These are phyloP conservation scores for Heterocephalus glaber DNA, from an alignment of 2,113 vertebrate genomes.

Conservation along the genomic window DNA sequence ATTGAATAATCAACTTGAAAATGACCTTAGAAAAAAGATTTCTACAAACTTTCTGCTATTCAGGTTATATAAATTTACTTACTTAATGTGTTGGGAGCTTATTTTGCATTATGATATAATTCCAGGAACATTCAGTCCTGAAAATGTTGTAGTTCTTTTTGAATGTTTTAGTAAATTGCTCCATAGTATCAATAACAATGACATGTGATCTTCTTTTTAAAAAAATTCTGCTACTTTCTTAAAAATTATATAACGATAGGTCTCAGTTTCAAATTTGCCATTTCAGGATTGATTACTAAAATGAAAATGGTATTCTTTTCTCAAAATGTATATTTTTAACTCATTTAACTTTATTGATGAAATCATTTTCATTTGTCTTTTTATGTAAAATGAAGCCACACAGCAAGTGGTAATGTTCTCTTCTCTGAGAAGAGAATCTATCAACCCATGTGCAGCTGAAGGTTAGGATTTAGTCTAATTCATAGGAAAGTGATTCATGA, in stretches of 20 bases:
- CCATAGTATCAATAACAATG: background rate
- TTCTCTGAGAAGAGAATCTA: background rate
- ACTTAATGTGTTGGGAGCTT: background rate
- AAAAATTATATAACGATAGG: background rate
- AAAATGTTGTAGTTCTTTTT: background rate
- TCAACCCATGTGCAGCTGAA: background rate
- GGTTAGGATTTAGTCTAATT: background rate
- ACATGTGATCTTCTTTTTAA: background rate
- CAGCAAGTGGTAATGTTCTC: background rate
- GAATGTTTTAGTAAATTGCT: background rate
- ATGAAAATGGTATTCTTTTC: background rate
- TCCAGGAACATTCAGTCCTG: background rate
- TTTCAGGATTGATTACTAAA: background rate
- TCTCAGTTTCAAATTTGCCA: conserved; percentile 3
- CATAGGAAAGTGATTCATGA: background rate
- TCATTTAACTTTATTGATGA: background rate
- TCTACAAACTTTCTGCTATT: background rate
- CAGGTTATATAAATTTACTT: background rate
- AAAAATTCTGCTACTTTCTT: background rate
- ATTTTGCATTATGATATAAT: background rate
- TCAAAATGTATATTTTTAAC: background rate
- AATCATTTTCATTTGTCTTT: background rate
- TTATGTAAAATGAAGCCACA: background rate
- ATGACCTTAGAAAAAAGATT: background rate
- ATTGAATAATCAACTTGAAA: background rate